Evolutionary conservation across 2,113 vertebrate species (phyloP).

Genomic region (Phainopepla nitens): DNA sequence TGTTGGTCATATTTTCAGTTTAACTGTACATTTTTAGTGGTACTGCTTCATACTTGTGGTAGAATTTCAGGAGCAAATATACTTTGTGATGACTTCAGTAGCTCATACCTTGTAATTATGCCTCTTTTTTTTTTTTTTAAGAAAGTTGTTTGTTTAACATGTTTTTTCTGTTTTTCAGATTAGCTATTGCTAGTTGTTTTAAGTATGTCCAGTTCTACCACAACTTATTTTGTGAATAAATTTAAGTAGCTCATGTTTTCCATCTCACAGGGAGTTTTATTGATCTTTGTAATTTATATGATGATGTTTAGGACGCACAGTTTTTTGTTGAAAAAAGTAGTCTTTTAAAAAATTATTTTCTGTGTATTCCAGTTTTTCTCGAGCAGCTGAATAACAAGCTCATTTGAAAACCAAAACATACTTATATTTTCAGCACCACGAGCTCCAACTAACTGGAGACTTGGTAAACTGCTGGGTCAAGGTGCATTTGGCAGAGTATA

Average conservation of each 20-base stretch:
- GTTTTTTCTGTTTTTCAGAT: neutral
- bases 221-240: neutral
- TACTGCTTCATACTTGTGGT: neutral
- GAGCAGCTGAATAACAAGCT: conserved; percentile 5
- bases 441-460: conserved; percentile 96
- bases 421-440: conserved; percentile 84
- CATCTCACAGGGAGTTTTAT: neutral
- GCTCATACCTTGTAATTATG: neutral
- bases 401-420: conserved; percentile 37
- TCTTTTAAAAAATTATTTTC: neutral
- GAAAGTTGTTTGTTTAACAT: neutral
- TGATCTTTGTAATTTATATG: neutral
- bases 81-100: neutral
- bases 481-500: conserved; percentile 95
- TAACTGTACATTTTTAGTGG: neutral
- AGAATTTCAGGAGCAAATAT: neutral
- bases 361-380: conserved; percentile 38
- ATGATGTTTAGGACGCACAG: neutral
- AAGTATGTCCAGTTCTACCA: neutral
- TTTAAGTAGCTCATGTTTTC: neutral
- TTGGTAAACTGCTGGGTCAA: conserved; percentile 94
- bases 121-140: rapidly evolving
- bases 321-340: neutral
- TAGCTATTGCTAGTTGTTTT: neutral
- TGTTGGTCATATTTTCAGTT: neutral